These are phyloP conservation scores for Seira ritae DNA, from an alignment of 2,888 invertebrate genomes.

Conservation along the genomic window DNA sequence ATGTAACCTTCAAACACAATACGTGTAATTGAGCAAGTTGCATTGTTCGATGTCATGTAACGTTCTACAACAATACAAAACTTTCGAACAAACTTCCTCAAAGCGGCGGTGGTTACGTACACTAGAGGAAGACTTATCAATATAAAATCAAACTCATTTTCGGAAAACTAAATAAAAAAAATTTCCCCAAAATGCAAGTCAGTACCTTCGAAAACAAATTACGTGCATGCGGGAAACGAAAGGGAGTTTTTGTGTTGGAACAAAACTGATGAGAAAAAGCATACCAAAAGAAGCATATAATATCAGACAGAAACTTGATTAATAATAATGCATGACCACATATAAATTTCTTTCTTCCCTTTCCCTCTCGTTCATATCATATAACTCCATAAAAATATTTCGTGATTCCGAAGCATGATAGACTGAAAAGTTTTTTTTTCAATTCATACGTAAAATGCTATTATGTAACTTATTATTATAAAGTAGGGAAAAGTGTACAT, in stretches of 20 bases:
- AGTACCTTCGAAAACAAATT: slow-evolving; percentile 11
- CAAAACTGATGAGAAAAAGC: slow-evolving; percentile 1
- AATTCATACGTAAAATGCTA: not conserved
- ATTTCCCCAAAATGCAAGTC: no score
- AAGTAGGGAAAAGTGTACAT: slow-evolving; percentile 37
- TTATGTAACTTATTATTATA: not conserved
- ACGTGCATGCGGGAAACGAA: slow-evolving; percentile 1
- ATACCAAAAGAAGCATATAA: not conserved
- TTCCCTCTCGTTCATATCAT: not conserved
- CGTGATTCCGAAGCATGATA: slow-evolving; percentile 1
- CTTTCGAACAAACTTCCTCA: no score
- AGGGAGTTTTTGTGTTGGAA: not conserved
- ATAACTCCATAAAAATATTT: not conserved
- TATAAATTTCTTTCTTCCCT: slow-evolving; percentile 32
- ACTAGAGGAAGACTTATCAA: no score
- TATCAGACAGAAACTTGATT: slow-evolving; percentile 23
- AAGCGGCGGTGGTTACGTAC: no score
- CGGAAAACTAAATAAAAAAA: no score
- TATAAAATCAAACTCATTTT: no score
- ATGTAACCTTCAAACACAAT: no score
- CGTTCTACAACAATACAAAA: no score
- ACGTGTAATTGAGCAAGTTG: no score
- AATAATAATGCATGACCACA: slow-evolving; percentile 37
- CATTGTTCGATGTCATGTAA: no score
- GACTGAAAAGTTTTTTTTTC: not conserved